These are phyloP conservation scores for Penelope pileata DNA, from an alignment of 2,113 vertebrate species.

Conservation along the genomic window DNA sequence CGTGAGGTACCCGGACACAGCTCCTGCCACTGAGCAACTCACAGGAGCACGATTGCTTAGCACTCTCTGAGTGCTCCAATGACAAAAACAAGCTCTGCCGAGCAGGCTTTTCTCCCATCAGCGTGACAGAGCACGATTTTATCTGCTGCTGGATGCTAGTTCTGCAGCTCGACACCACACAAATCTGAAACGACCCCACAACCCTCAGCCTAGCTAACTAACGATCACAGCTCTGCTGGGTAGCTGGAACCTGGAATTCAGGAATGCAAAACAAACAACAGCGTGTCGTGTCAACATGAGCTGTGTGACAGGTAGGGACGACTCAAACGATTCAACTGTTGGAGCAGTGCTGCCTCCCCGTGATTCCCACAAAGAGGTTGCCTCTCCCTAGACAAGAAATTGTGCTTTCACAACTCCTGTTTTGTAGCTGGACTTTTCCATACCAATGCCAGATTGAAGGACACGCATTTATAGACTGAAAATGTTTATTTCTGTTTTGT, in stretches of 20 bases:
- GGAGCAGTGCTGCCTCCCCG: not conserved
- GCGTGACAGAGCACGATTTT: not conserved
- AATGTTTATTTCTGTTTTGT: not conserved
- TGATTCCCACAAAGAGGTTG: not conserved
- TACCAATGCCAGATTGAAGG: not conserved
- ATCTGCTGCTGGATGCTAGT: not conserved
- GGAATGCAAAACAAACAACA: not conserved
- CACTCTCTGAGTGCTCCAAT: not conserved
- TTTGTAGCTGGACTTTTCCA: not conserved
- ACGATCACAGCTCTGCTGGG: not conserved
- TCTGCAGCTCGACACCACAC: not conserved
- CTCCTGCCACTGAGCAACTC: not conserved
- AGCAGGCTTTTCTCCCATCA: not conserved
- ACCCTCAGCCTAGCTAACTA: not conserved
- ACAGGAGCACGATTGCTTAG: not conserved
- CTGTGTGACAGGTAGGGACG: not conserved
- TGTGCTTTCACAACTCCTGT: not conserved
- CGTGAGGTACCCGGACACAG: not conserved
- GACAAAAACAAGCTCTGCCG: not conserved
- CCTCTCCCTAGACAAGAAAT: not conserved
- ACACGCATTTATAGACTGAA: not conserved
- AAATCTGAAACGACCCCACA: not conserved
- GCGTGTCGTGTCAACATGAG: not conserved
- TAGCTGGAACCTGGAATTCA: not conserved
- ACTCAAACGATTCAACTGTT: not conserved